These are phyloP conservation scores for Poecile montanus DNA, from an alignment of 2,797 vertebrate genomes.

Conservation along the genomic window DNA sequence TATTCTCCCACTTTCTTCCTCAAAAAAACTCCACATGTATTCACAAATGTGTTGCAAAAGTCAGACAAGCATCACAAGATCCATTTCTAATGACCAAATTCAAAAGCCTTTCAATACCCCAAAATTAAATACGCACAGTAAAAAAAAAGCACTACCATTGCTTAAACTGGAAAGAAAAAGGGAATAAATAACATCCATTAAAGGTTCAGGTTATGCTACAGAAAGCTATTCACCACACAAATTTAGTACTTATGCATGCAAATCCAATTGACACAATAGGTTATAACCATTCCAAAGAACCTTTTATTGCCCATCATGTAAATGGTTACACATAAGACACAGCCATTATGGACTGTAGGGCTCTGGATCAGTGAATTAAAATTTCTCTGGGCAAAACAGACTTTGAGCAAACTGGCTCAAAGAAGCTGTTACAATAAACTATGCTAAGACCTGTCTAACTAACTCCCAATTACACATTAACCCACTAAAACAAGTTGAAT, in stretches of 20 bases:
- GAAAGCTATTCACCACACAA: background rate
- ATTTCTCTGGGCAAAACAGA: slow-evolving; percentile 19
- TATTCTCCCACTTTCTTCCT: background rate
- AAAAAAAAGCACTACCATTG: background rate
- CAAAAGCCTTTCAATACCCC: background rate
- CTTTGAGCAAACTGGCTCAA: background rate
- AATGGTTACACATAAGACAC: background rate
- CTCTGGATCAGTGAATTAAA: slow-evolving; percentile 20
- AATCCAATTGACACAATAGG: slow-evolving; percentile 8
- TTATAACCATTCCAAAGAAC: background rate
- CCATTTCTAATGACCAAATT: background rate
- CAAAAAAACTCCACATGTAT: background rate
- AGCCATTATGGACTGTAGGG: background rate
- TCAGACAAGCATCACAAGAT: background rate
- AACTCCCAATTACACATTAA: slow-evolving; percentile 8
- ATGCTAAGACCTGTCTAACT: background rate
- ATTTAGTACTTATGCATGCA: background rate
- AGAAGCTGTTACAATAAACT: slow-evolving; percentile 31
- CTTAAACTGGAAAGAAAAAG: slow-evolving; percentile 4
- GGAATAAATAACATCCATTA: background rate
- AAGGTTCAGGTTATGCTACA: background rate
- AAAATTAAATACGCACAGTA: background rate
- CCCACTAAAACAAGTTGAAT: background rate
- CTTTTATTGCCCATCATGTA: background rate
- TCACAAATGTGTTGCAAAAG: background rate